Conservation (phyloP, 2,888 invertebrate species). For the Drosophila histrio region DNA sequence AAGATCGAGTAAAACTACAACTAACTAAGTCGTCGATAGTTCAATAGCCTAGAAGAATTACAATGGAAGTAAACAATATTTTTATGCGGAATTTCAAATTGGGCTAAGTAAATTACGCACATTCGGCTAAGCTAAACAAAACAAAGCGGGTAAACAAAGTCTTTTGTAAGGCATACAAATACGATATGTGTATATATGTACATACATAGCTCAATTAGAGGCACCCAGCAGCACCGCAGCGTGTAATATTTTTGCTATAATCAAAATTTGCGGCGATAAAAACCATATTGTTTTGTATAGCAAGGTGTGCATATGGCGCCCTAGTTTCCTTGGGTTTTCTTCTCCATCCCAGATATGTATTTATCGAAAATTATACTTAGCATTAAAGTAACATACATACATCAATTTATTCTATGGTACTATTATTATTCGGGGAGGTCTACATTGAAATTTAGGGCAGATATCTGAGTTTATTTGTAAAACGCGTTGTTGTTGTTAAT, state of each 20-base stretch:
- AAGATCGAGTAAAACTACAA: not conserved
- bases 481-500: slow-evolving; percentile 34
- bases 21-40: slow-evolving; percentile 1
- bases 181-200: not conserved
- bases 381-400: slow-evolving; percentile 40
- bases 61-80: slow-evolving; percentile 53
- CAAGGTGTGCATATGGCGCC: slow-evolving; percentile 74
- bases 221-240: slow-evolving; percentile 43
- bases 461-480: slow-evolving; percentile 74
- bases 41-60: slow-evolving; percentile 50
- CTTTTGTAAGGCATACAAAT: slow-evolving; percentile 43
- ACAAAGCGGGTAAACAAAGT: slow-evolving; percentile 66
- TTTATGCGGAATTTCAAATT: slow-evolving; percentile 55
- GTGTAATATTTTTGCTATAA: slow-evolving; percentile 78
- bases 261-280: slow-evolving; percentile 69
- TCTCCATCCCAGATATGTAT: not conserved
- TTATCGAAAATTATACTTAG: slow-evolving; percentile 30
- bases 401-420: slow-evolving; percentile 34
- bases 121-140: slow-evolving; percentile 66
- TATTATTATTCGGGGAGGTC: slow-evolving; percentile 15
- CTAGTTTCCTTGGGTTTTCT: slow-evolving; percentile 52
- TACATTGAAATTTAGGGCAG: slow-evolving; percentile 68
- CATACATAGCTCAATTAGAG: slow-evolving; percentile 14
- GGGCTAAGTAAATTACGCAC: slow-evolving; percentile 75
- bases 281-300: slow-evolving; percentile 69